Base-by-base conservation (phyloP, 1,140 invertebrate species). In the Ceratina japonica region DNA sequence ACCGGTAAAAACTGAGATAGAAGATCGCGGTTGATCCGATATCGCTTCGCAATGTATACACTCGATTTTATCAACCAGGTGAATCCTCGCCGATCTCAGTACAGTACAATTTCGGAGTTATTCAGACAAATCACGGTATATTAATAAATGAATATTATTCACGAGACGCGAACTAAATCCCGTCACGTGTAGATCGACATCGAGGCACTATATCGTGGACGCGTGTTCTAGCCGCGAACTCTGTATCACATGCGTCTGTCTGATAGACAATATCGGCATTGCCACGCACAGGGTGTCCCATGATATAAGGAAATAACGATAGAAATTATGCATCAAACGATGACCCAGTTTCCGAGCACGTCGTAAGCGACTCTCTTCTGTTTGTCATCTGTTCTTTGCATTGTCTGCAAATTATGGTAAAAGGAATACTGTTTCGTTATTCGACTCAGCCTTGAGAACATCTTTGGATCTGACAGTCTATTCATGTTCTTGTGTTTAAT, bases 201-300 rank as follows among this genome's bases (percentile, higher is more conserved):
- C 54, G 54, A 61, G 13, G 5, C 13, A 52, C 24, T 70, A 31
- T 61, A 61, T 75, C 8, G 20, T 27, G 15, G 37, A 51, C 12
- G 7, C 31, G 51, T 12, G 13, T 20, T 51, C 37, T 49, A 52
- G 37, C 27, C n/a, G 44, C 20, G 3, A 24, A 4, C 22, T 51
- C 4, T 52, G 13, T 70, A 7, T 37, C 15, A 13, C 49, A 3
- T 59, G 58, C 24, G 22, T 59, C n/a, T 51, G 56, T 3, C 44
- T 59, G 63, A 75, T 66, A 75, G 31, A 66, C 52, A 49, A 51
- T 69, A 69, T 69, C 22, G 56, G 20, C 27, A n/a, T 2, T 59
- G 7, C 7, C 20, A 75, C 13, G 18, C 22, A 66, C 37, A 27
- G 18, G 54, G 15, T 22, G 3, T 52, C n/a, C n/a, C 27, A 20